Evolutionary conservation across 2,888 invertebrate species (phyloP).

Genomic region (Ephialtes manifestator): DNA sequence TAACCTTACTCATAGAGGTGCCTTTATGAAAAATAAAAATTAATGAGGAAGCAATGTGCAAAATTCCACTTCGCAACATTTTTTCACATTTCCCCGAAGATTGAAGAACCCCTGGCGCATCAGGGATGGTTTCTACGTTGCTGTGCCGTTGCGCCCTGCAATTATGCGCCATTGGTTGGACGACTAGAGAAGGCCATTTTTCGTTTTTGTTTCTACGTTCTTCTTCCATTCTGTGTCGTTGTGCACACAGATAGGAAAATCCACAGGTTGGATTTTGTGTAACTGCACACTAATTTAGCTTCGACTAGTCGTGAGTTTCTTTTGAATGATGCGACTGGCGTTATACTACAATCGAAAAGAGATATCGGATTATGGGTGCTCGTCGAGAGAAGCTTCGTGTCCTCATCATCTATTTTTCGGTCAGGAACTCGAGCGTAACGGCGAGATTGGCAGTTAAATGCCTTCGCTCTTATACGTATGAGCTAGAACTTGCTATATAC

Average conservation of each 20-base stretch:
- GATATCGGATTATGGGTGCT: conserved; percentile 65
- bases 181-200: conserved; percentile 59
- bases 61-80: no score
- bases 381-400: conserved; percentile 27
- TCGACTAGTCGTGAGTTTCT: conserved; percentile 14
- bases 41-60: no score
- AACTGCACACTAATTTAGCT: conserved; percentile 28
- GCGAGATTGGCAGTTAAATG: conserved; percentile 65
- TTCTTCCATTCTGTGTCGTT: conserved; percentile 40
- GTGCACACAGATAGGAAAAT: conserved; percentile 17
- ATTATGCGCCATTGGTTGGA: conserved; percentile 70
- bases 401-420: conserved; percentile 36
- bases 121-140: conserved; percentile 65
- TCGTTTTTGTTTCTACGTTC: conserved; percentile 71
- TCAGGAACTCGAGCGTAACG: conserved; percentile 39
- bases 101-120: conserved; percentile 67
- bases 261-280: conserved; percentile 26
- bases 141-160: conserved; percentile 70
- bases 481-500: conserved; percentile 54
- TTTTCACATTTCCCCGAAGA: neutral
- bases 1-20: no score
- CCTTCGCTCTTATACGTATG: conserved; percentile 10
- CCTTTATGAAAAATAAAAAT: no score
- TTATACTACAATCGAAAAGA: conserved; percentile 51
- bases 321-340: conserved; percentile 50